Evolutionary conservation across 2,113 vertebrate species (phyloP).

Genomic region (Odontophorus gujanensis): DNA sequence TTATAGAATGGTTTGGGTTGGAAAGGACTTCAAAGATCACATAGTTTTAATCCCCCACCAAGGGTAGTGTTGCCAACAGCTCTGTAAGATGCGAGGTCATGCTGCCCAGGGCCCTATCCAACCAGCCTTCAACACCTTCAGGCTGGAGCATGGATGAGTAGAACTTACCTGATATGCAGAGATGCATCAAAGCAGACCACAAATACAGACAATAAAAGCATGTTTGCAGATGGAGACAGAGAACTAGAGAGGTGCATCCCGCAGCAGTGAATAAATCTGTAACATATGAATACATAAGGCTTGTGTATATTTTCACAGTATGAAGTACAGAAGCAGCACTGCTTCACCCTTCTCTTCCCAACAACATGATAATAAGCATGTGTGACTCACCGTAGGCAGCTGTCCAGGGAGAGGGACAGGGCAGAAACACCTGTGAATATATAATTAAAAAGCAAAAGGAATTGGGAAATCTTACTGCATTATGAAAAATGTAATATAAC

Average conservation of each 20-base stretch:
- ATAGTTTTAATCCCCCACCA: no score
- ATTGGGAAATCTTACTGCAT: slow-evolving; percentile 42
- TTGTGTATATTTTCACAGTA: neutral
- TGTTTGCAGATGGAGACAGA: neutral
- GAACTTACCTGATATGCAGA: neutral
- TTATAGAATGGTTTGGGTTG: no score
- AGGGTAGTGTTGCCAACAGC: no score
- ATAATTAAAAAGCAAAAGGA: slow-evolving; percentile 44
- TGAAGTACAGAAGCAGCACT: neutral
- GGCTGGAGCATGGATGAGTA: neutral
- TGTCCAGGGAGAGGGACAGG: neutral
- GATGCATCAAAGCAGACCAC: neutral
- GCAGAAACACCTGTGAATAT: slow-evolving; percentile 2
- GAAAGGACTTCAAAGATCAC: no score
- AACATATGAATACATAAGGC: neutral
- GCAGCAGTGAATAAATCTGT: neutral
- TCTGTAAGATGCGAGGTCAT: no score
- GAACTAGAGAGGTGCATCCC: neutral
- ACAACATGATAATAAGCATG: neutral
- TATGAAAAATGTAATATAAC: slow-evolving; percentile 56
- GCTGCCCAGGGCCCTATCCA: no score
- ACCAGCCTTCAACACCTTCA: no score
- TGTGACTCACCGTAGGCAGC: slow-evolving; percentile 1
- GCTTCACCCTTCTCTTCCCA: neutral
- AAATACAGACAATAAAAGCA: neutral